Conservation (phyloP, 2,888 invertebrate genomes). For the Melanophora roralis region DNA sequence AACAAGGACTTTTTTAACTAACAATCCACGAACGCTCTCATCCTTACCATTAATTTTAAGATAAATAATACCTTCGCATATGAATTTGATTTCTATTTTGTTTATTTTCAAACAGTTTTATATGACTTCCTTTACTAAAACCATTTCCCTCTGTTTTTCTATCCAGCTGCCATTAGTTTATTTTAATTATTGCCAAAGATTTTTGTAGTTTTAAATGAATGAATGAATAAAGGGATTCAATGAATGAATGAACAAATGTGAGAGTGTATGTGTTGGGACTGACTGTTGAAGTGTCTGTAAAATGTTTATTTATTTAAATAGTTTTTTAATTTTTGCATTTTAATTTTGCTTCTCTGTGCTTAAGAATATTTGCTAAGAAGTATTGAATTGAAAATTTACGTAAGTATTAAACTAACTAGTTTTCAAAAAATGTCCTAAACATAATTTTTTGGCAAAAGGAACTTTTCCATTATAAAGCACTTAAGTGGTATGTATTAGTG, state of each 20-base stretch:
- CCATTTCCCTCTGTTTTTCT: neutral
- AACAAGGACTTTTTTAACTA: constrained; percentile 28
- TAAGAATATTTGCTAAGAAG: neutral
- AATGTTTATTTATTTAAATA: constrained; percentile 44
- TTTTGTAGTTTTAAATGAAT: constrained; percentile 28
- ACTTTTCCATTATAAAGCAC: no score
- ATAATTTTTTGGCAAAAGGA: constrained; percentile 24
- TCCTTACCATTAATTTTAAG: neutral
- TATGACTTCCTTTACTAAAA: constrained; percentile 5
- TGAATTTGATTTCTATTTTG: constrained; percentile 22
- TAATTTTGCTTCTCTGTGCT: constrained; percentile 44
- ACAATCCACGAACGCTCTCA: neutral
- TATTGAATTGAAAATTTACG: constrained; percentile 6
- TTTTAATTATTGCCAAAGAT: constrained; percentile 48
- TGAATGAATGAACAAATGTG: constrained; percentile 18
- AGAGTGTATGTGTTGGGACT: no score
- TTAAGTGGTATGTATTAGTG: no score
- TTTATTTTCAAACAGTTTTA: constrained; percentile 11
- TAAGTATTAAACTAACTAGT: constrained; percentile 16
- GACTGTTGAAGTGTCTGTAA: constrained; percentile 32
- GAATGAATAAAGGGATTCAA: constrained; percentile 25
- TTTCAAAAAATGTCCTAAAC: constrained; percentile 56
- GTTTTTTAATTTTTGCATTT: constrained; percentile 54
- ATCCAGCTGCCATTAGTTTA: neutral
- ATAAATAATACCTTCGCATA: neutral